phyloP scores from a whole-genome alignment of 2,113 vertebrate genomes.

The Dicerorhinus sumatrensis region DNA sequence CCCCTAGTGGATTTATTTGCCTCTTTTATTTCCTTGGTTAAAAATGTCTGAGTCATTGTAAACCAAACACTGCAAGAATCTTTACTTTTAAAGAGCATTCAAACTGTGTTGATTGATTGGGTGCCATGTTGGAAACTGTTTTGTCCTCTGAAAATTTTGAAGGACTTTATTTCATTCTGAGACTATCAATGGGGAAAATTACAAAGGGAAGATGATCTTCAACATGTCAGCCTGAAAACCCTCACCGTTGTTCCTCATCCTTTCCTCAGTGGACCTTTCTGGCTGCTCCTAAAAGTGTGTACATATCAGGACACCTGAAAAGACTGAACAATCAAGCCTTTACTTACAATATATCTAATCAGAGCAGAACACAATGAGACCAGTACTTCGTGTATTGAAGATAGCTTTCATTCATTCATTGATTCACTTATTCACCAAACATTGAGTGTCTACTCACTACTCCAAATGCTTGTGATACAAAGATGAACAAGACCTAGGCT shows the following conservation, averaged over 20 bases:
- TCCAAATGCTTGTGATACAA: neutral
- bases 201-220: neutral
- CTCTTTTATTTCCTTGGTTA: slow-evolving; percentile 55
- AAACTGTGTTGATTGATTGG: slow-evolving; percentile 4
- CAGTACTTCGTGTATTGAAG: neutral
- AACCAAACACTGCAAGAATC: slow-evolving; percentile 28
- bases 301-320: neutral
- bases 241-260: accelerated
- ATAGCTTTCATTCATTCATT: neutral
- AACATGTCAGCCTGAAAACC: neutral
- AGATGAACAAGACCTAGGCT: neutral
- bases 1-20: slow-evolving; percentile 24
- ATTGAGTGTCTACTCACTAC: neutral
- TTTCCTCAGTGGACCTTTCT: neutral
- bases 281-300: neutral
- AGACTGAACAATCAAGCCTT: neutral
- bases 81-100: slow-evolving; percentile 53
- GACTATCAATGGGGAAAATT: neutral
- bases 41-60: slow-evolving; percentile 62
- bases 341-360: neutral
- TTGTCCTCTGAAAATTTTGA: neutral
- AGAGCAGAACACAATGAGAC: neutral
- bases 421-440: neutral
- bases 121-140: neutral
- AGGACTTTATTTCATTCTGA: neutral